These are phyloP conservation scores for Drusus annulatus DNA, from an alignment of 1,140 invertebrate species.

Conservation along the genomic window DNA sequence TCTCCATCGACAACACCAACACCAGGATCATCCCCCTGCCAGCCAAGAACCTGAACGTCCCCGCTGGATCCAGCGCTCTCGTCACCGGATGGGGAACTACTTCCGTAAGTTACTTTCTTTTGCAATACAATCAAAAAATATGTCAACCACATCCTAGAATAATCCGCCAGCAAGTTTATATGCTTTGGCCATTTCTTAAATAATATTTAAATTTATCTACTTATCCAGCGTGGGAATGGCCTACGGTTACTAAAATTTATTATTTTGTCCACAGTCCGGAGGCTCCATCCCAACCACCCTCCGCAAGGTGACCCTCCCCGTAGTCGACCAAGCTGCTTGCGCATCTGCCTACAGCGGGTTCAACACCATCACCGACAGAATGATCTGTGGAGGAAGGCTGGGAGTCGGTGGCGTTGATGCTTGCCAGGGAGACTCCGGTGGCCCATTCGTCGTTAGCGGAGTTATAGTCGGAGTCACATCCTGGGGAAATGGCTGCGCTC, in stretches of 20 bases:
- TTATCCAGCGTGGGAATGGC: no score
- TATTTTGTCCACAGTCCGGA: constrained; percentile 35
- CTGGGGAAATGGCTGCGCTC: constrained; percentile 75
- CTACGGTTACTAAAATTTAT: neutral
- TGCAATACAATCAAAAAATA: no score
- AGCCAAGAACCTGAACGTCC: constrained; percentile 54
- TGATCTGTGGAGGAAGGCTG: constrained; percentile 78
- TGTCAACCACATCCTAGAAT: no score
- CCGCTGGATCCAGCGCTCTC: constrained; percentile 57
- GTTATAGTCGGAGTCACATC: constrained; percentile 74
- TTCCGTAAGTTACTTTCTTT: constrained; percentile 35
- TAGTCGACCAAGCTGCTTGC: constrained; percentile 63
- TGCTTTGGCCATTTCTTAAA: no score
- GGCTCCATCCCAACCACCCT: constrained; percentile 60
- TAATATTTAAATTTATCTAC: no score
- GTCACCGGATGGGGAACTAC: constrained; percentile 67
- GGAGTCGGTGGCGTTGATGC: constrained; percentile 63
- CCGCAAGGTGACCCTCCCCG: constrained; percentile 64
- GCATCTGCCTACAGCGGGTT: constrained; percentile 58
- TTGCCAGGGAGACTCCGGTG: constrained; percentile 79
- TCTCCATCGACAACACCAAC: constrained; percentile 22
- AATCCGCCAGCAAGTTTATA: no score
- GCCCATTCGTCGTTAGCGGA: constrained; percentile 71
- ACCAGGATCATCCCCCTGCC: constrained; percentile 45
- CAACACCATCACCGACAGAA: constrained; percentile 72